Percentiles rank a stretch among this genome's conserved stretches.
These are phyloP conservation scores for Machimus rusticus DNA, from an alignment of 2,888 invertebrate genomes.

Conservation along the genomic window DNA sequence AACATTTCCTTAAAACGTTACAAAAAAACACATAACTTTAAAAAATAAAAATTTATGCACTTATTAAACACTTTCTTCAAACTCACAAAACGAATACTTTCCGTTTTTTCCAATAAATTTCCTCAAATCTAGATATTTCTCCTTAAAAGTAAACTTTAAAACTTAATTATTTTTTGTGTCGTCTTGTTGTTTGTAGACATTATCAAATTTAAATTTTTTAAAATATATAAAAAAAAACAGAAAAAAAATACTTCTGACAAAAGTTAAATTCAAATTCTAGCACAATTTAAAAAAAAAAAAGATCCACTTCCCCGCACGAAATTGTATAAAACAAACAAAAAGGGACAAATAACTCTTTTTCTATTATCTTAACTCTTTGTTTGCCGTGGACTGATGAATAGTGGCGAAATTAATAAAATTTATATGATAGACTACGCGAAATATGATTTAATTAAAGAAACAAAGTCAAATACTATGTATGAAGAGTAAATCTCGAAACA, in stretches of 20 bases:
- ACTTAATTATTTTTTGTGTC: not conserved
- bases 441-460: not conserved
- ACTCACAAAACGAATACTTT: not conserved
- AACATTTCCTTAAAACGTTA: not conserved
- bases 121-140: not conserved
- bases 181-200: not conserved
- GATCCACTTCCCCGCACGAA: slow-evolving; percentile 12
- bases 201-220: not conserved
- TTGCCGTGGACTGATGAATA: slow-evolving; percentile 38
- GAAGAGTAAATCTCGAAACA: slow-evolving; percentile 5
- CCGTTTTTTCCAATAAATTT: not conserved
- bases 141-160: not conserved
- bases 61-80: not conserved
- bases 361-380: slow-evolving; percentile 21
- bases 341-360: not conserved
- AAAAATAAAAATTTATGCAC: not conserved
- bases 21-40: not conserved
- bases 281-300: slow-evolving; percentile 8
- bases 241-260: not conserved
- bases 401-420: slow-evolving; percentile 22
- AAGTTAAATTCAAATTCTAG: not conserved
- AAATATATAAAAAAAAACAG: not conserved
- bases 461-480: not conserved
- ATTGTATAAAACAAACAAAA: not conserved
- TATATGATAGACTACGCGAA: not conserved